These are phyloP conservation scores for Rhinogobius similis DNA, from an alignment of 2,113 vertebrate species.

Conservation along the genomic window DNA sequence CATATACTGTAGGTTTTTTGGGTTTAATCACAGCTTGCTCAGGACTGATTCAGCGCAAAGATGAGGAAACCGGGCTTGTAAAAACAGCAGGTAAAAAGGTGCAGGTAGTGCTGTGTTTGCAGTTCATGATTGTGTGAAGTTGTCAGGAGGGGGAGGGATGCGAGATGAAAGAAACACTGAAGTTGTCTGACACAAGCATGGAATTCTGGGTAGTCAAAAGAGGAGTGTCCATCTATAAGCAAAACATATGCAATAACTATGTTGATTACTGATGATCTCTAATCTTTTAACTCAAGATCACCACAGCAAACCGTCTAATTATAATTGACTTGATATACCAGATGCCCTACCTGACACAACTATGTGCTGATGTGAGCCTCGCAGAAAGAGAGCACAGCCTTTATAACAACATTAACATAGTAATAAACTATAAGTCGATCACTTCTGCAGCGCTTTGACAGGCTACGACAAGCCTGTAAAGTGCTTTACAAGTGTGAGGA, in stretches of 20 bases:
- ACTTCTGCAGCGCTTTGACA: no score
- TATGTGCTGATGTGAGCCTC: no score
- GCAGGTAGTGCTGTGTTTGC: conserved; percentile 19
- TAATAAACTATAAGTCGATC: no score
- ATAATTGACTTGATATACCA: no score
- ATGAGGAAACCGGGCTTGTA: conserved; percentile 45
- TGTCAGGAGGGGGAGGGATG: conserved; percentile 48
- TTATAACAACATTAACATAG: no score
- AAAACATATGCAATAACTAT: neutral
- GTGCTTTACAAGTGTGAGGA: no score
- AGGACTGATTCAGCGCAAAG: conserved; percentile 59
- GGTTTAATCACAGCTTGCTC: conserved; percentile 47
- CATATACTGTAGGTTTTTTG: conserved; percentile 21
- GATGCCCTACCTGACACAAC: no score
- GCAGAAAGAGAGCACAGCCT: no score
- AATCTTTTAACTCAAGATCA: neutral
- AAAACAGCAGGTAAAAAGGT: conserved; percentile 47
- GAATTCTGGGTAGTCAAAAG: conserved; percentile 32
- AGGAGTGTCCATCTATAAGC: neutral
- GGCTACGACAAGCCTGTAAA: no score
- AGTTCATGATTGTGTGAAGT: conserved; percentile 25
- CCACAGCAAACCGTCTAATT: neutral
- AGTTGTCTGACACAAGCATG: neutral
- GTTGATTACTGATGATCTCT: neutral
- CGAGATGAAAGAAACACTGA: conserved; percentile 47